Evolutionary conservation across 2,888 invertebrate genomes (phyloP), one percentile per base, ranked within the genome.

Genomic region (Carabus problematicus): DNA sequence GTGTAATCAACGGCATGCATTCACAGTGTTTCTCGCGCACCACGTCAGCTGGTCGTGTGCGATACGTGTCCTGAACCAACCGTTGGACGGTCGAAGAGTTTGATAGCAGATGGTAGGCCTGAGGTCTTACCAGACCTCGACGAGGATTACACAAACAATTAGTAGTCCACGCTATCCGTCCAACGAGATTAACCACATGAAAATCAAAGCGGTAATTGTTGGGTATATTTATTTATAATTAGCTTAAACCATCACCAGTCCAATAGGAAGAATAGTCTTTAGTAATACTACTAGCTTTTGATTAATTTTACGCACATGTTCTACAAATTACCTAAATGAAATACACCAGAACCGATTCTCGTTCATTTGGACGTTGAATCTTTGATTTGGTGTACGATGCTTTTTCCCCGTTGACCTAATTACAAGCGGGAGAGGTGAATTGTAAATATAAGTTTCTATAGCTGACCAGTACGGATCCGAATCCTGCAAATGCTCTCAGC

Each of bases 401-500:
- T 29, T 29, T 29, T 29, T 6, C 29, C 6, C 29, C n/a, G n/a
- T n/a, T n/a, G n/a, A n/a, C n/a, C 29, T 29, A 6, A 29, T 29
- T 29, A 2, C 29, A 29, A 29, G 6, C 29, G 29, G 29, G 6
- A 29, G 2, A 29, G 29, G 6, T 29, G 29, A 29, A 29, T 29
- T 29, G 29, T 6, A 29, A 29, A 29, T 29, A 29, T 6, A 29
- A 29, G 29, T 6, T 29, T 29, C 29, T 29, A 29, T 3, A 29
- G 6, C 29, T 29, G 6, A 6, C 29, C 6, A 29, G 29, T 29
- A 29, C 6, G 2, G 29, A 6, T 3, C 2, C 3, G 29, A 29
- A 3, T 2, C 29, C 6, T 42, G 64, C 59, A 66, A 66, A 58
- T 59, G 43, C 49, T 39, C 29, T 58, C 40, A 63, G 63, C 63